Conservation (phyloP, 2,113 vertebrate species). For the Hipposideros armiger region DNA sequence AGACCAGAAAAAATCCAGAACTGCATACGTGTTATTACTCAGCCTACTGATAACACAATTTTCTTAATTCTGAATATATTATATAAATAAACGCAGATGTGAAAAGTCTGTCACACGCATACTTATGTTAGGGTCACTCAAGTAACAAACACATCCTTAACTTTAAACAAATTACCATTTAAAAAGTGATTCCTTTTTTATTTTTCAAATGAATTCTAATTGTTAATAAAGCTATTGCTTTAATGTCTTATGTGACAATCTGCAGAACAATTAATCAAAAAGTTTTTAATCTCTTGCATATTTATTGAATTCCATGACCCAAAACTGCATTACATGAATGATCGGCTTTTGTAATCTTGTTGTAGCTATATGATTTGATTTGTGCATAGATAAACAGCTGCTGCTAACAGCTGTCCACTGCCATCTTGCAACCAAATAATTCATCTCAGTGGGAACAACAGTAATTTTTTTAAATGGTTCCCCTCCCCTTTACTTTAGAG, state of each 20-base stretch:
- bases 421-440: conserved; percentile 70
- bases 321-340: conserved; percentile 78
- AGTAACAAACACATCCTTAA: not conserved
- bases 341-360: conserved; percentile 80
- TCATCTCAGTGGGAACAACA: conserved; percentile 73
- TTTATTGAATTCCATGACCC: conserved; percentile 80
- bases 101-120: not conserved
- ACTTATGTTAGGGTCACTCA: not conserved
- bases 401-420: conserved; percentile 80
- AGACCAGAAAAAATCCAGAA: not conserved
- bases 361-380: conserved; percentile 78
- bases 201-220: conserved; percentile 42
- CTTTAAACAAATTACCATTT: not conserved
- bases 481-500: conserved; percentile 54
- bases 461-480: conserved; percentile 70
- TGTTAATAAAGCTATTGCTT: conserved; percentile 1
- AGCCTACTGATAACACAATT: not conserved
- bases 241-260: conserved; percentile 38
- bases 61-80: not conserved
- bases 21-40: not conserved
- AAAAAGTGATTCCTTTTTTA: not conserved
- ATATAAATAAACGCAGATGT: conserved; percentile 18
- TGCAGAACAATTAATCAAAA: conserved; percentile 75
- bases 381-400: conserved; percentile 79
- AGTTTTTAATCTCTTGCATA: conserved; percentile 80